Evolutionary conservation across 2,797 vertebrate species (phyloP), one percentile per base, ranked within the genome.

Genomic region (Crax fasciolata): DNA sequence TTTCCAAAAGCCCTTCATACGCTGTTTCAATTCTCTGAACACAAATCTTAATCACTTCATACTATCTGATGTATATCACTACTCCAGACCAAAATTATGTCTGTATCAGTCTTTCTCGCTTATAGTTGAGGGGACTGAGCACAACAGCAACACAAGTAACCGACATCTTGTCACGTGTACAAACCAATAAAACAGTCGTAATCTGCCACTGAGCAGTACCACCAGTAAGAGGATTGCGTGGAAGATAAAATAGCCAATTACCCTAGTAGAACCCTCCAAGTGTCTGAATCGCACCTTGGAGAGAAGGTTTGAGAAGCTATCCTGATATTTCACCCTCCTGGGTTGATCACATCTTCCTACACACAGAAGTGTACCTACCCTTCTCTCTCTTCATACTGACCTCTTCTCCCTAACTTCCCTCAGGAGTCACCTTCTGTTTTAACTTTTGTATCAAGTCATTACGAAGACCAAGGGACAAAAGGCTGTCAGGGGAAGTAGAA

Each of bases 1-100:
- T 89, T 88, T 67, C 35, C 75, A 72, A 71, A 88, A 89, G 30
- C 30, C 49, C 24, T 89, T 32, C n/a, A 88, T 95, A 90, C 38
- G 48, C 51, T 1, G 1, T 44, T 80, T 92, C 3, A 52, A 84
- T 85, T 85, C 55, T 75, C 46, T 46, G 32, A 84, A 66, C 19
- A 44, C 87, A 59, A 73, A 79, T 84, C 83, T 84, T 92, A 86
- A 88, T 81, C 24, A 71, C 30, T 76, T 89, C 43, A 30, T 39
- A 84, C 21, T 70, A 90, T 52, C 49, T 62, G 46, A 72, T 10
- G 27, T 13, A 39, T 35, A 91, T 7, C 21, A 20, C 19, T 65
- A 68, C 58, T 78, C 61, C 63, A 65, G 59, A 78, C 84, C 84
- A 84, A 14, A 82, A 54, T 19, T 16, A 18, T 10, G 11, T 25